Base-by-base conservation (phyloP, 1,140 invertebrate species). In the Medauroidea extradentata region DNA sequence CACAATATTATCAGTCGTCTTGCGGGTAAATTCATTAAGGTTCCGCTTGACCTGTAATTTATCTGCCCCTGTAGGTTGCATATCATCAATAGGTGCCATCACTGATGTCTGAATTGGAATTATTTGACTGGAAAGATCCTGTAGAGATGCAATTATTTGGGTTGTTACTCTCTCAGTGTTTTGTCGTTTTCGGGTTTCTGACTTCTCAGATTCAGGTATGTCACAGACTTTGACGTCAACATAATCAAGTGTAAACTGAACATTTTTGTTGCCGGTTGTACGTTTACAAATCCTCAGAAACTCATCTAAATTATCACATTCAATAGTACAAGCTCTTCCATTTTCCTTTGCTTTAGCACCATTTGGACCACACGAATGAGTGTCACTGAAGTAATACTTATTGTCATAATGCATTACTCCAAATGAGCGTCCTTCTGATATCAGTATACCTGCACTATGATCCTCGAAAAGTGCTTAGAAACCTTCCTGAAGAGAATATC, bases 1-100 rank as follows among this genome's bases (percentile, higher is more conserved):
- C 9, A 72, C 67, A 53, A 73, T 69, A 60, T 71, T 74, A 51
- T 72, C 57, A 42, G 60, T 67, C 42, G 70, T 73, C 50, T 71
- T 73, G 2, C 67, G 58, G 13, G 23, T 60, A 51, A 71, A 69
- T 67, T 70, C 59, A 50, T 72, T 71, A 18, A 67, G 2, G 53
- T 71, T 70, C 57, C 44, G 44, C 46, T 60, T 65, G 11, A 68
- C 67, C 34, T 71, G 29, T 34, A 34, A 11, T 34, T 11, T 11
- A 34, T 34, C 29, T 34, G 4, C 29, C 29, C 4, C 54, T 51
- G 69, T 57, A 11, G 68, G 70, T 53, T 65, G 67, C 14, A 60
- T 48, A 23, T 5, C 43, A 46, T 46, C 43, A 46, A 46, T 46
- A 46, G 43, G 21, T 46, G n/a, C 16, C 67, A 71, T 69, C 5